A percentile compares a stretch with the other conserved stretches of the same genome.
Evolutionary conservation across 2,113 vertebrate species (phyloP).

Genomic region (Cromileptes altivelis): DNA sequence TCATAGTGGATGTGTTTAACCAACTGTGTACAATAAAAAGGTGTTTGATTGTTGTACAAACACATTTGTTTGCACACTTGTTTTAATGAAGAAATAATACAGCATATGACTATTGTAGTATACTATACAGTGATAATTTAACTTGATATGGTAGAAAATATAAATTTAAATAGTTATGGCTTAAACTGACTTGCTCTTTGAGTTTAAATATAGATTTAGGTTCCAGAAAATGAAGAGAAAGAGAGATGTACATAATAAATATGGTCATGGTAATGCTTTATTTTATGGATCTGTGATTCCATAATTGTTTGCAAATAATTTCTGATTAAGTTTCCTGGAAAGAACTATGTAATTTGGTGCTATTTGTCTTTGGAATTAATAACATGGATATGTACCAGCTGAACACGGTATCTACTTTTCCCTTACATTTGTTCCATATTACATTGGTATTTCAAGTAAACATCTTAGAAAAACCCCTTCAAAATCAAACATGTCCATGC

Average conservation of each 20-base stretch:
- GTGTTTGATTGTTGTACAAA: background rate
- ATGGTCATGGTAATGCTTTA: background rate
- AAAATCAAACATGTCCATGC: background rate
- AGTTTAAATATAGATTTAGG: background rate
- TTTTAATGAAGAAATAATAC: background rate
- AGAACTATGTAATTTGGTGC: background rate
- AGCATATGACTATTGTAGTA: background rate
- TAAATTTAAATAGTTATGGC: background rate
- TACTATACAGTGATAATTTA: background rate
- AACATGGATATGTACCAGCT: background rate
- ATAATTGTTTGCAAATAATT: background rate
- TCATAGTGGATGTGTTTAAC: background rate
- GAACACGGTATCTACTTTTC: background rate
- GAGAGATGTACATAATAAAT: background rate
- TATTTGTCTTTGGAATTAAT: background rate
- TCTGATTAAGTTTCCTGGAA: background rate
- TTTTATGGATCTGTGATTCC: background rate
- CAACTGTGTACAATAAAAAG: background rate
- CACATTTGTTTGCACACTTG: background rate
- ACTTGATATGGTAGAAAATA: background rate
- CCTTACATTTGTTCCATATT: background rate
- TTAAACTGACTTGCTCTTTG: background rate
- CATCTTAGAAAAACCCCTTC: background rate
- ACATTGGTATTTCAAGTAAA: background rate
- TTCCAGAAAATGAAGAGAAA: background rate